Base-by-base conservation (phyloP, 2,888 invertebrate genomes). In the Phaedon cochleariae region DNA sequence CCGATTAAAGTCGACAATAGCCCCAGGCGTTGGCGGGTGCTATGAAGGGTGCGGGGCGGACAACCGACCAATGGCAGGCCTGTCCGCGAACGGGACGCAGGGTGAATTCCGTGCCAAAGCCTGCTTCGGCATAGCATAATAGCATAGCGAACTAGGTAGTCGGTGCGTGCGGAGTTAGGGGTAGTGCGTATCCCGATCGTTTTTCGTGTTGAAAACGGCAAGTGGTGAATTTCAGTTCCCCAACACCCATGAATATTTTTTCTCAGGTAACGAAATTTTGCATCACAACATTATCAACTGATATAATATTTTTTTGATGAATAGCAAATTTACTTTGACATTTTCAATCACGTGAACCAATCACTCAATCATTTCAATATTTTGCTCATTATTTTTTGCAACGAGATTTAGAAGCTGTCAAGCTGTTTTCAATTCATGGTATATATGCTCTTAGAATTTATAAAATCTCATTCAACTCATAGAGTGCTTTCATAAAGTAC, bases 31-130 rank as follows among this genome's bases (percentile, higher is more conserved):
- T 63, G 59, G 58, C 64, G 68, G 67, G 68, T n/a, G n/a, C n/a
- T n/a, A n/a, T n/a, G n/a, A 76, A 77, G 79, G 75, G 74, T 73
- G 74, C 75, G 73, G 64, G 73, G 71, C 70, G 72, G 71, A 68
- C 63, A 61, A 58, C 68, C 72, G 74, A 70, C 82, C 82, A 81
- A 81, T 81, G 61, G 74, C 73, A 77, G 64, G 67, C 72, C 72
- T 73, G 78, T 80, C 79, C 80, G 73, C 74, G 72, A 77, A 81
- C 79, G 81, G 82, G 81, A 78, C 80, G 76, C 67, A 64, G 81
- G 80, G 80, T 80, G 76, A 77, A 74, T 77, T 76, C 65, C 64
- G 71, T 72, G 70, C 74, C 71, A 76, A 73, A 74, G 71, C 72
- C 76, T n/a, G n/a, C n/a, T n/a, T n/a, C n/a, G n/a, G n/a, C n/a